phyloP scores from a whole-genome alignment of 2,888 invertebrate genomes.

The Drosophila picticornis region DNA sequence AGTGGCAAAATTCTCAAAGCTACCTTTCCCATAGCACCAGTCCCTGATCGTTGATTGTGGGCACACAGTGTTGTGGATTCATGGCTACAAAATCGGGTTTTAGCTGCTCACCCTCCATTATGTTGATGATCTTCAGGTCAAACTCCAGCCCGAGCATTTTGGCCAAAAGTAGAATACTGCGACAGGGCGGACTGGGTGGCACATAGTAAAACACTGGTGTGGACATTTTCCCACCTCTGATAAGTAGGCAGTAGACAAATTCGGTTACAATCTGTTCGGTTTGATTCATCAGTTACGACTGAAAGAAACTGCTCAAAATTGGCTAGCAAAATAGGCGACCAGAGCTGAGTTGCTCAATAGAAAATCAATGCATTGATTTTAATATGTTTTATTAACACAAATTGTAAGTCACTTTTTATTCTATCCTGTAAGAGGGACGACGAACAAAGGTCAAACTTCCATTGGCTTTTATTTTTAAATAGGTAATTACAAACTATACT shows the following conservation, averaged over 20 bases:
- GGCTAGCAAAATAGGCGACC: slow-evolving; percentile 1
- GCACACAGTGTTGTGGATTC: slow-evolving; percentile 87
- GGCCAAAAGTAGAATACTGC: slow-evolving; percentile 87
- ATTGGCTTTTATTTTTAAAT: background rate
- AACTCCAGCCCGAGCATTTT: slow-evolving; percentile 87
- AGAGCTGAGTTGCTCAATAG: background rate
- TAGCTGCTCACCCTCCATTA: slow-evolving; percentile 87
- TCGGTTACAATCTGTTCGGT: slow-evolving; percentile 85
- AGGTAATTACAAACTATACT: background rate
- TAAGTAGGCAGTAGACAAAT: slow-evolving; percentile 85
- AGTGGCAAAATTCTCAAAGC: background rate
- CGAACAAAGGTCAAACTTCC: background rate
- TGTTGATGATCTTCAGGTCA: slow-evolving; percentile 87
- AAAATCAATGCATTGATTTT: slow-evolving; percentile 77
- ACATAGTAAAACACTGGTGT: slow-evolving; percentile 86
- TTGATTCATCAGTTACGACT: slow-evolving; percentile 64
- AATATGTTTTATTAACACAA: slow-evolving; percentile 60
- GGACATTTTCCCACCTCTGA: slow-evolving; percentile 84
- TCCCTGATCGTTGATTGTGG: slow-evolving; percentile 87
- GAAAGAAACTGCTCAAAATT: slow-evolving; percentile 17
- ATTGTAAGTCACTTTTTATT: slow-evolving; percentile 19
- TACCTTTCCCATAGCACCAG: slow-evolving; percentile 86
- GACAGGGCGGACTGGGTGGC: slow-evolving; percentile 87
- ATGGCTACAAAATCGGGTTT: slow-evolving; percentile 87
- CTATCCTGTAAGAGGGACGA: background rate